phyloP scores from a whole-genome alignment of 2,113 vertebrate species.

The Trachemys scripta region DNA sequence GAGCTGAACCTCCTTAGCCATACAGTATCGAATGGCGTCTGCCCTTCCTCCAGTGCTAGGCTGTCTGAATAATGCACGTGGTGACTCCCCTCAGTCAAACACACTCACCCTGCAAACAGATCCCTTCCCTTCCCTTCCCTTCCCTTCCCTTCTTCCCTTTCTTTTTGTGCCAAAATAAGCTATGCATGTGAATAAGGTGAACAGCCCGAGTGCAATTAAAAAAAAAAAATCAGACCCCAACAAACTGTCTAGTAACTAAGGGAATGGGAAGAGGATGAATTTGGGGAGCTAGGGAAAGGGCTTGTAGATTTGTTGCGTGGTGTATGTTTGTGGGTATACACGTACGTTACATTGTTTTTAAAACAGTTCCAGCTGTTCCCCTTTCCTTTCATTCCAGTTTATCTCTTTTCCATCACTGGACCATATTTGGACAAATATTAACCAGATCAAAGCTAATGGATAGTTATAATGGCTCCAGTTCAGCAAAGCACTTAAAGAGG shows the following conservation, averaged over 20 bases:
- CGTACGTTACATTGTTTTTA: slow-evolving; percentile 11
- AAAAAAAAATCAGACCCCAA: slow-evolving; percentile 37
- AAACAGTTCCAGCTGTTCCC: slow-evolving; percentile 73
- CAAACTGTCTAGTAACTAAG: slow-evolving; percentile 26
- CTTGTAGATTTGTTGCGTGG: slow-evolving; percentile 22
- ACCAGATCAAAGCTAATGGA: slow-evolving; percentile 77
- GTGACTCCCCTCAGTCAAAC: slow-evolving; percentile 69
- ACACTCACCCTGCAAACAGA: not conserved
- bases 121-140: slow-evolving; percentile 38
- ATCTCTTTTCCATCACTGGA: slow-evolving; percentile 62
- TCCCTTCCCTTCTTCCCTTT: slow-evolving; percentile 1
- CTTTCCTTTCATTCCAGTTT: slow-evolving; percentile 71
- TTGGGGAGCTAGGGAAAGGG: slow-evolving; percentile 19
- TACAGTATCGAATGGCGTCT: not conserved
- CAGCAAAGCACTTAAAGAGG: slow-evolving; percentile 71
- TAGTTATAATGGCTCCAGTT: slow-evolving; percentile 70
- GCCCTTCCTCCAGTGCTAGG: not conserved
- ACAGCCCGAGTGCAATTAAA: not conserved
- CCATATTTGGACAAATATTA: slow-evolving; percentile 75
- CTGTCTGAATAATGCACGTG: slow-evolving; percentile 45
- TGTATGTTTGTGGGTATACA: slow-evolving; percentile 60
- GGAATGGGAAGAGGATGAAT: slow-evolving; percentile 37
- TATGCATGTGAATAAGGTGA: slow-evolving; percentile 48
- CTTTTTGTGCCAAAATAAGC: slow-evolving; percentile 68
- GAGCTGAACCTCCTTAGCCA: slow-evolving; percentile 42